Evolutionary conservation across 2,888 invertebrate genomes (phyloP).

Genomic region (Sicus ferrugineus): DNA sequence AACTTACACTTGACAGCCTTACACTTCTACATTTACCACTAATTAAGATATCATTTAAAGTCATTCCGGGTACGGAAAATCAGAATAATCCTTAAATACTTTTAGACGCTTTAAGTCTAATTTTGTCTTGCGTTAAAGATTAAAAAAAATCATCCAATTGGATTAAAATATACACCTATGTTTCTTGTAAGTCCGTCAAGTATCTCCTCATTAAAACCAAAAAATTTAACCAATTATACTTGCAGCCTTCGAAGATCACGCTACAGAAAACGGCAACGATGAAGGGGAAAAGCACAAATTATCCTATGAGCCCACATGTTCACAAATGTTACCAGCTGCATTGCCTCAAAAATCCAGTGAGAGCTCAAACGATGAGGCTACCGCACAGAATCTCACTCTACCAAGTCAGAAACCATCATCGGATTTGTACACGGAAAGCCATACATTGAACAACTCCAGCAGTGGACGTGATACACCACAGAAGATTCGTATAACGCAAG

Average conservation of each 20-base stretch:
- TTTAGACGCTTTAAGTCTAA: no score
- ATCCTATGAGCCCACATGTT: slow-evolving; percentile 52
- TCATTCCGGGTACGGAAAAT: no score
- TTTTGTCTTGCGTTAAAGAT: no score
- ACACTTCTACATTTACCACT: no score
- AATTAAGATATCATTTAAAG: no score
- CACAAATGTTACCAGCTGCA: slow-evolving; percentile 42
- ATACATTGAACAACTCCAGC: slow-evolving; percentile 31
- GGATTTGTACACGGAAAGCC: slow-evolving; percentile 23
- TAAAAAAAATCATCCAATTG: slow-evolving; percentile 36
- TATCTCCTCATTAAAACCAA: slow-evolving; percentile 56
- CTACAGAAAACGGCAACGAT: slow-evolving; percentile 45
- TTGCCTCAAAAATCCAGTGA: slow-evolving; percentile 52
- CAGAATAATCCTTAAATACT: no score
- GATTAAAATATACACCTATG: slow-evolving; percentile 47
- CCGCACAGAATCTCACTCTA: slow-evolving; percentile 15
- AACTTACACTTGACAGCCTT: no score
- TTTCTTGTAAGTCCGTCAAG: slow-evolving; percentile 58
- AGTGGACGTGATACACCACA: slow-evolving; percentile 35
- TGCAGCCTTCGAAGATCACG: slow-evolving; percentile 54
- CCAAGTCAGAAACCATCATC: background rate
- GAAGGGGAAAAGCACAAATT: slow-evolving; percentile 36
- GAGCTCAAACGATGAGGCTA: slow-evolving; percentile 40
- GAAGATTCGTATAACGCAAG: slow-evolving; percentile 40
- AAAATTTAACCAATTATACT: slow-evolving; percentile 57